Conservation (phyloP, 2,888 invertebrate species). For the Drosophila subquinaria region DNA sequence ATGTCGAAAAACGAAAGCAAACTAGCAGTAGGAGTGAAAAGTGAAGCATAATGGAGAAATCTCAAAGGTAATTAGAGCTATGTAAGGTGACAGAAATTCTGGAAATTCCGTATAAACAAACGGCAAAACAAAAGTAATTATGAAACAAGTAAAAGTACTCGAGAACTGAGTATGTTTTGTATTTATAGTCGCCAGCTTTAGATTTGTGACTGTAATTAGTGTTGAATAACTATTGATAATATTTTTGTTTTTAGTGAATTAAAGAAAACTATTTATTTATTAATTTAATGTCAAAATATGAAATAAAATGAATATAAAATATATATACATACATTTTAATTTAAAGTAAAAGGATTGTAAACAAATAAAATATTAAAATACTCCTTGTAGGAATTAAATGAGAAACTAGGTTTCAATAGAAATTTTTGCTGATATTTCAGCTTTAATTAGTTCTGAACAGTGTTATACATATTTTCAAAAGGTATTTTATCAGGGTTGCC, state of each 20-base stretch:
- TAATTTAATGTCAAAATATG: too few species aligned
- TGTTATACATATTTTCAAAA: background rate
- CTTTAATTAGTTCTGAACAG: background rate
- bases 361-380: too few species aligned
- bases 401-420: too few species aligned
- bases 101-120: constrained; percentile 1
- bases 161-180: background rate
- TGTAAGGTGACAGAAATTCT: constrained; percentile 3
- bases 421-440: background rate
- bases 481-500: too few species aligned
- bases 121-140: constrained; percentile 12
- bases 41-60: constrained; percentile 1
- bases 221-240: too few species aligned
- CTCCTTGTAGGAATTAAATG: too few species aligned
- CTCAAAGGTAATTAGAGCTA: constrained; percentile 20
- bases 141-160: constrained; percentile 4
- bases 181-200: background rate
- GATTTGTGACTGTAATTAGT: constrained; percentile 2
- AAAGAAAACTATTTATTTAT: too few species aligned
- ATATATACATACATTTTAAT: too few species aligned
- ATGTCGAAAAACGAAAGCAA: background rate
- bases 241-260: too few species aligned
- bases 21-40: constrained; percentile 4
- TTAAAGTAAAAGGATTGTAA: too few species aligned
- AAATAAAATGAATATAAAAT: too few species aligned